Conservation (phyloP, 2,797 vertebrate genomes). For the Rhadinocentrus ornatus region DNA sequence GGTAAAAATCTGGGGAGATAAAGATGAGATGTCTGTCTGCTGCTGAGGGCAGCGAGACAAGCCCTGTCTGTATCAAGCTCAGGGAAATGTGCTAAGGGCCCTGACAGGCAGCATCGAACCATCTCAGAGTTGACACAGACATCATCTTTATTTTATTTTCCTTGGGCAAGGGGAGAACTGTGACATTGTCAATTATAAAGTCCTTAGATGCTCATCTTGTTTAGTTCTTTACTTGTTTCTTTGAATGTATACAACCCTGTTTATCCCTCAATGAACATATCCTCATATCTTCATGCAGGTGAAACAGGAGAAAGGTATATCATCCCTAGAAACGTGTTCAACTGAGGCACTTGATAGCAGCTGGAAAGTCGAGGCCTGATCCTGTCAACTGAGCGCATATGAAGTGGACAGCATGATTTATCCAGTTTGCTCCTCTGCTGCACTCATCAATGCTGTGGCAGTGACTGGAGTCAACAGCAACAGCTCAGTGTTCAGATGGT, state of each 20-base stretch:
- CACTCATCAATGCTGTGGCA: constrained; percentile 47
- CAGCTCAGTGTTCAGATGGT: constrained; percentile 44
- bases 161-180: constrained; percentile 71
- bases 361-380: constrained; percentile 69
- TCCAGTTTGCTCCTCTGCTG: constrained; percentile 57
- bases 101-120: constrained; percentile 81
- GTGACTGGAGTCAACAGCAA: constrained; percentile 53
- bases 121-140: constrained; percentile 79
- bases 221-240: constrained; percentile 58
- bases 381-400: constrained; percentile 65
- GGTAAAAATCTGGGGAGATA: constrained; percentile 85
- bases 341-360: constrained; percentile 60
- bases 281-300: constrained; percentile 38
- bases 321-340: constrained; percentile 44
- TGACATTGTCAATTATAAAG: constrained; percentile 78
- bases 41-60: constrained; percentile 81
- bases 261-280: constrained; percentile 53
- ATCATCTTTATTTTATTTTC: constrained; percentile 76
- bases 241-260: constrained; percentile 40
- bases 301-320: constrained; percentile 52
- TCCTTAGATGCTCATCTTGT: constrained; percentile 66
- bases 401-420: constrained; percentile 71
- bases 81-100: constrained; percentile 79
- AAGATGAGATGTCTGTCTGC: constrained; percentile 83
- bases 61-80: constrained; percentile 81